Evolutionary conservation across 2,113 vertebrate genomes (phyloP).

Genomic region (Spermophilus dauricus): DNA sequence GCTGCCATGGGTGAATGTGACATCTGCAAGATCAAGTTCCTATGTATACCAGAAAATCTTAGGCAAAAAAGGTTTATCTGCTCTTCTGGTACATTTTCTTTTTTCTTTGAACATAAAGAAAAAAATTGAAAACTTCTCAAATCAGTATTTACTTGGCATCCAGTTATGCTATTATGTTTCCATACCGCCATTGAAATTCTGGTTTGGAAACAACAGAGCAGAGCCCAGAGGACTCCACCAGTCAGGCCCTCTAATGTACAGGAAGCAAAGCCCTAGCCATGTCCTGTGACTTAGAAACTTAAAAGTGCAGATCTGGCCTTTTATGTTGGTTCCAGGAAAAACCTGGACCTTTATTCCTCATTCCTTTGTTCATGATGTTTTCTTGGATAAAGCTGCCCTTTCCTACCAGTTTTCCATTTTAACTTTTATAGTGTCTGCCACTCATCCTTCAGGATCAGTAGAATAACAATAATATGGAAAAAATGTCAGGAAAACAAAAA

Average conservation of each 20-base stretch:
- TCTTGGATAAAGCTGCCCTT: constrained; percentile 46
- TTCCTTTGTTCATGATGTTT: constrained; percentile 55
- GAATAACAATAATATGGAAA: background rate
- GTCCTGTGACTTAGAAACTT: constrained; percentile 17
- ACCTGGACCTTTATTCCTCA: background rate
- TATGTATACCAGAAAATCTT: background rate
- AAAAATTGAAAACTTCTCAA: background rate
- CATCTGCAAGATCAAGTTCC: background rate
- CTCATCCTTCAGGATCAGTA: background rate
- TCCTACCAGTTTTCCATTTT: constrained; percentile 29
- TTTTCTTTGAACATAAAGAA: constrained; percentile 5
- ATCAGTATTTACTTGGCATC: background rate
- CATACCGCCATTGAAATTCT: background rate
- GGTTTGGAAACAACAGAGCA: background rate
- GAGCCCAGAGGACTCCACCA: background rate
- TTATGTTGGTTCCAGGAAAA: background rate
- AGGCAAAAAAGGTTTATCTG: background rate
- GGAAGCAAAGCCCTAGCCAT: background rate
- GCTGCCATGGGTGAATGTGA: background rate
- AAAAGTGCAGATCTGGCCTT: background rate
- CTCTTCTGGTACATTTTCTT: background rate
- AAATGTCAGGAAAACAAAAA: background rate
- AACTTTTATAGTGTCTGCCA: background rate
- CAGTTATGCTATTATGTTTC: background rate
- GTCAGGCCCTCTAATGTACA: background rate